A percentile compares a stretch with the other conserved stretches of the same genome.
phyloP scores from a whole-genome alignment of 2,113 vertebrate genomes.

The Python bivittatus region DNA sequence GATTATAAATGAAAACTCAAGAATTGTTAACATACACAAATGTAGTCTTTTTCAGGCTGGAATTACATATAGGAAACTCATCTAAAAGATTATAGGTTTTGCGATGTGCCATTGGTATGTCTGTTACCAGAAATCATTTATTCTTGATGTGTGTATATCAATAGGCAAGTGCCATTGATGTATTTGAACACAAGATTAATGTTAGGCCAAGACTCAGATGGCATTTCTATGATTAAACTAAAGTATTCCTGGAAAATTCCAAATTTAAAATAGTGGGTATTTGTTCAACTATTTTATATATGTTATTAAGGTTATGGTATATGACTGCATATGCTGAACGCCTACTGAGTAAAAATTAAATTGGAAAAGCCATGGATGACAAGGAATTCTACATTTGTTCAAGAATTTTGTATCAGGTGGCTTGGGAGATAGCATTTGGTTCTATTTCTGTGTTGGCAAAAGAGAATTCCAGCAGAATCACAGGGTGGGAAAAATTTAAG shows the following conservation, averaged over 20 bases:
- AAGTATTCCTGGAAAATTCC: neutral
- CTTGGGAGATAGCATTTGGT: neutral
- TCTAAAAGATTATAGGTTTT: neutral
- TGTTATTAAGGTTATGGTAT: neutral
- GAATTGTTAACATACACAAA: neutral
- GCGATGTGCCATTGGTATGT: neutral
- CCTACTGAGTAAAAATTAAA: neutral
- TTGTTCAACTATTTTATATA: neutral
- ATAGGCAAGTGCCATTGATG: neutral
- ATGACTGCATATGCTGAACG: neutral
- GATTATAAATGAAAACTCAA: neutral
- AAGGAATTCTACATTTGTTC: neutral
- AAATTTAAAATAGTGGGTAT: neutral
- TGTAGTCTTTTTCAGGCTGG: neutral
- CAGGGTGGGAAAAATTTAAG: neutral
- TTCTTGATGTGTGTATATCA: neutral
- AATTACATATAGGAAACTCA: neutral
- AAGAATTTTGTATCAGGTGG: neutral
- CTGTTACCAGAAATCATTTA: neutral
- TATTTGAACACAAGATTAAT: neutral
- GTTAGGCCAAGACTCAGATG: neutral
- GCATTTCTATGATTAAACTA: neutral
- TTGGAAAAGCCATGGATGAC: neutral
- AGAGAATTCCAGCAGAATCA: neutral
- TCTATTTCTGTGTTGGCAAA: neutral